These are phyloP conservation scores for Xyrichtys novacula DNA, from an alignment of 2,797 vertebrate genomes.

Conservation along the genomic window DNA sequence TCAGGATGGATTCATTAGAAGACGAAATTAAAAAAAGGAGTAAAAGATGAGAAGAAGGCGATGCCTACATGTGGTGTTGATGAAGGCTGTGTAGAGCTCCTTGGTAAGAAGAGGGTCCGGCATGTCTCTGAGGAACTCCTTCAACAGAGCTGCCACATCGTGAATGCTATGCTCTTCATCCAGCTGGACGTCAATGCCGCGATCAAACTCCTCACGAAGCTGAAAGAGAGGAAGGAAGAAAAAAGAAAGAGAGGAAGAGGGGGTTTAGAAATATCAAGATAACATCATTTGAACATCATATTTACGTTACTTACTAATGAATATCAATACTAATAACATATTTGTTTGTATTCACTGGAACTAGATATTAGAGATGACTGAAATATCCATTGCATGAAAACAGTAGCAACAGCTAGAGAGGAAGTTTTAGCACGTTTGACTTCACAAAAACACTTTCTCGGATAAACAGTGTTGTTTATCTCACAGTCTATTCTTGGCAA, in stretches of 20 bases:
- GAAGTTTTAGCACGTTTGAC: not conserved
- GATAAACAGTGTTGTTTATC: slow-evolving; percentile 1
- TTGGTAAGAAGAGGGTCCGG: slow-evolving; percentile 94
- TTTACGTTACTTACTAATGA: not conserved
- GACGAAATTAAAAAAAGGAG: no score
- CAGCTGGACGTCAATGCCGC: slow-evolving; percentile 90
- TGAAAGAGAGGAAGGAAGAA: slow-evolving; percentile 53
- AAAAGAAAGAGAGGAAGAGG: slow-evolving; percentile 35
- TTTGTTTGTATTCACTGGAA: slow-evolving; percentile 8
- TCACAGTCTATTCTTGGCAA: slow-evolving; percentile 2
- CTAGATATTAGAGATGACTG: slow-evolving; percentile 5
- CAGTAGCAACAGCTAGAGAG: not conserved
- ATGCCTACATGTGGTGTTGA: slow-evolving; percentile 86
- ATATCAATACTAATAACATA: no score
- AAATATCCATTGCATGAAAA: not conserved
- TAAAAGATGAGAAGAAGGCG: slow-evolving; percentile 66
- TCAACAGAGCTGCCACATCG: slow-evolving; percentile 93
- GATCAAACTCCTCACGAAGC: slow-evolving; percentile 96
- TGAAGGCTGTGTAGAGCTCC: slow-evolving; percentile 96
- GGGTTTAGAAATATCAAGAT: no score
- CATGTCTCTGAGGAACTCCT: slow-evolving; percentile 97
- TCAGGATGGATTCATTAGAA: no score
- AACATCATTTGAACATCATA: not conserved
- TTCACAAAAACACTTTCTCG: not conserved
- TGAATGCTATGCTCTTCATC: slow-evolving; percentile 96